phyloP scores from a whole-genome alignment of 2,888 invertebrate genomes.

The Lithophane semibrunnea region DNA sequence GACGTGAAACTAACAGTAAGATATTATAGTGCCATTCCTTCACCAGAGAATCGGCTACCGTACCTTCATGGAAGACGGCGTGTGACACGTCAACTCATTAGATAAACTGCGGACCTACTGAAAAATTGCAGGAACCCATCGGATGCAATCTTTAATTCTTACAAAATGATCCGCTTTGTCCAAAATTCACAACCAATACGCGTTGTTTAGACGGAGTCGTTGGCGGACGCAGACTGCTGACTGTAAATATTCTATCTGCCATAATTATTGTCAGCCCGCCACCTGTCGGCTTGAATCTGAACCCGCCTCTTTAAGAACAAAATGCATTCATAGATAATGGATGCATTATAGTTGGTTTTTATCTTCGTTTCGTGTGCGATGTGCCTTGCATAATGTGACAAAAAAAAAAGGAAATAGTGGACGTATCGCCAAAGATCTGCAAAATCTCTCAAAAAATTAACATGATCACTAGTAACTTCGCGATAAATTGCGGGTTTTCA shows the following conservation, averaged over 20 bases:
- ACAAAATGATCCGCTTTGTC: background rate
- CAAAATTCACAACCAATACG: background rate
- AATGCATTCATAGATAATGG: background rate
- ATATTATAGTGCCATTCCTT: background rate
- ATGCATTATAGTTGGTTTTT: background rate
- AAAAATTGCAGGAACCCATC: background rate
- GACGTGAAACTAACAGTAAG: background rate
- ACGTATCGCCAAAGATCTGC: conserved; percentile 7
- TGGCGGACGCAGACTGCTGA: too few species aligned
- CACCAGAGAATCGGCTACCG: background rate
- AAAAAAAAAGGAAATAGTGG: background rate
- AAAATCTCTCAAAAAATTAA: conserved; percentile 27
- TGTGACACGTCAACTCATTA: conserved; percentile 8
- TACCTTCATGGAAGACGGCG: conserved; percentile 6
- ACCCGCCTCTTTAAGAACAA: background rate
- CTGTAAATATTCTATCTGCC: background rate
- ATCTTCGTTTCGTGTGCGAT: background rate
- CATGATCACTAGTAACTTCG: conserved; percentile 46
- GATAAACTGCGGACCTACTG: background rate
- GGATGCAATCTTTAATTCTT: background rate
- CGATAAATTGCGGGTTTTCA: conserved; percentile 44
- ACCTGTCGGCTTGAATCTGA: background rate
- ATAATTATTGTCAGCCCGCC: background rate
- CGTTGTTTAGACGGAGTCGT: background rate
- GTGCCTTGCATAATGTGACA: background rate